Evolutionary conservation across 2,888 invertebrate genomes (phyloP), one percentile per base, ranked within the genome.

Genomic region (Caenorhabditis angaria): DNA sequence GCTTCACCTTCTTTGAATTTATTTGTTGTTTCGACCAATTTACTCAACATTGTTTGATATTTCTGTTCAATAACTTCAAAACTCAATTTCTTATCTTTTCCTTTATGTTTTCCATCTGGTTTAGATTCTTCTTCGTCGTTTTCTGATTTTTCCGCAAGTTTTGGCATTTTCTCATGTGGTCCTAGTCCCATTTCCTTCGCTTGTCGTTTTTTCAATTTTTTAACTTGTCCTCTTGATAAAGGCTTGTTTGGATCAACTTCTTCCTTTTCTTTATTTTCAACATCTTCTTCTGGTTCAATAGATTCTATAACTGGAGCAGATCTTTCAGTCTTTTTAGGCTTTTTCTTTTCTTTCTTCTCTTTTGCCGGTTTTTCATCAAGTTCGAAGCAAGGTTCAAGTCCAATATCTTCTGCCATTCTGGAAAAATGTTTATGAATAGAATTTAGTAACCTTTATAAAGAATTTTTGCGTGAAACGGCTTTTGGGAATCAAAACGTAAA

Each of bases 361-460:
- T 75, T 71, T 24, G 61, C 66, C n/a, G 29, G 28, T 53, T 76
- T 70, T 14, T n/a, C 18, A 54, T 76, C 70, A 32, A 65, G 27
- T 6, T 79, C 78, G 35, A 76, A 73, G n/a, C 56, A 66, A 22
- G 74, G 74, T 66, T 79, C 79, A 20, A 78, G 54, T 35, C 78
- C 78, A 48, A 70, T 70, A 48, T 78, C 78, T 55, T 78, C 78
- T 35, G 70, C 75, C 74, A 74, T 74, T 69, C 58, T 57, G 51
- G 48, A 14, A 25, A 24, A 48, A n/a, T 48, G 14, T 51, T 48
- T n/a, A 18, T 29, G 29, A 24, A 57, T 57, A 57, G 10, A 22
- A 18, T n/a, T 29, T n/a, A n/a, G n/a, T n/a, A n/a, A n/a, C n/a
- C n/a, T n/a, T n/a, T n/a, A n/a, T n/a, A n/a, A n/a, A n/a, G n/a